Conservation (phyloP, 2,888 invertebrate species). For the Scelioninae gen. 2 region DNA sequence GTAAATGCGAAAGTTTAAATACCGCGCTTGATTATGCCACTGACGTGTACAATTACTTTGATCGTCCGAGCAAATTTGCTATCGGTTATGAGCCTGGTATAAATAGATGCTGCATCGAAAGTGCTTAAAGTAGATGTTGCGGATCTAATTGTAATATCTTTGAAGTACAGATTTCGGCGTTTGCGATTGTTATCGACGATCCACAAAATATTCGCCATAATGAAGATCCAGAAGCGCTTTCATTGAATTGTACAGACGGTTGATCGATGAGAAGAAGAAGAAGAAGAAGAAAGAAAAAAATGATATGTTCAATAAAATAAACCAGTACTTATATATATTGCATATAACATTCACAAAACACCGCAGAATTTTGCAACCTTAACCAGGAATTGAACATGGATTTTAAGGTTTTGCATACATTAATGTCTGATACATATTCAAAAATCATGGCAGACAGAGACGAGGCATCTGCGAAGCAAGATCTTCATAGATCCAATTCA, state of each 20-base stretch:
- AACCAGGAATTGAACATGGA: neutral
- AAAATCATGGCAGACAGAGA: neutral
- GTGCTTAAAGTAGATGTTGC: conserved; percentile 38
- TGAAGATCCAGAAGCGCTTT: conserved; percentile 49
- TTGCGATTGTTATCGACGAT: conserved; percentile 20
- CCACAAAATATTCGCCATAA: conserved; percentile 1
- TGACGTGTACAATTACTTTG: conserved; percentile 29
- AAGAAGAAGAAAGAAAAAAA: neutral
- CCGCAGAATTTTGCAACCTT: too few species aligned
- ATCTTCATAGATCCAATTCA: too few species aligned
- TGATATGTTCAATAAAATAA: too few species aligned
- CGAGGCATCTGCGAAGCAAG: neutral
- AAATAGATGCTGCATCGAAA: conserved; percentile 41
- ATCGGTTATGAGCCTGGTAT: conserved; percentile 51
- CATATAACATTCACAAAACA: too few species aligned
- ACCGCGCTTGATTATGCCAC: conserved; percentile 38
- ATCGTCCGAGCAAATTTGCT: conserved; percentile 37
- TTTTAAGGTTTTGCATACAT: conserved; percentile 18
- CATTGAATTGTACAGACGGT: conserved; percentile 33
- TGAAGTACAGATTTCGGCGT: conserved; percentile 34
- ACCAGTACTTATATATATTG: too few species aligned
- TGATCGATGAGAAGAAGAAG: neutral
- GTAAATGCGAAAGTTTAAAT: conserved; percentile 1
- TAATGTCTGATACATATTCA: conserved; percentile 9
- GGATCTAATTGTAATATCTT: conserved; percentile 39